Percentiles rank a stretch among this genome's conserved stretches.
Conservation (phyloP, 2,888 invertebrate species). For the Lymantria monacha region DNA sequence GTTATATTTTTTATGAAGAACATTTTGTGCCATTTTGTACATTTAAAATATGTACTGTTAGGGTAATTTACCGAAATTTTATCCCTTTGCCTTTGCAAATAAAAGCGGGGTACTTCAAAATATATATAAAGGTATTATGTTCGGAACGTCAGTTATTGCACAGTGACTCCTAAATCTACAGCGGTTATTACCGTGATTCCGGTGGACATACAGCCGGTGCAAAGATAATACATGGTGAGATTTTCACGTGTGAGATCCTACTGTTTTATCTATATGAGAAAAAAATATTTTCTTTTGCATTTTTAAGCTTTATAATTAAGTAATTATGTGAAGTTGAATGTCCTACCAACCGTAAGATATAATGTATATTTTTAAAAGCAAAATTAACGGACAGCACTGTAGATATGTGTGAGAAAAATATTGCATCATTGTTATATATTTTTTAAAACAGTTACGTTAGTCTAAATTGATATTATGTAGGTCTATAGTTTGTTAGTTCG, state of each 20-base stretch:
- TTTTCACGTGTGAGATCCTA: neutral
- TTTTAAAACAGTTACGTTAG: neutral
- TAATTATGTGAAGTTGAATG: neutral
- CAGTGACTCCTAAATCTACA: too few relatives aligned
- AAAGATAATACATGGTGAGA: neutral
- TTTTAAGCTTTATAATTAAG: neutral
- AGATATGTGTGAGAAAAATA: neutral
- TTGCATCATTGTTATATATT: neutral
- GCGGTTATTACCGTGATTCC: neutral
- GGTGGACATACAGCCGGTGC: neutral
- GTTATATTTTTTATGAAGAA: too few relatives aligned
- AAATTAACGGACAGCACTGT: neutral
- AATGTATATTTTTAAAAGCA: neutral
- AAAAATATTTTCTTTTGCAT: neutral
- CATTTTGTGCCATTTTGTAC: too few relatives aligned
- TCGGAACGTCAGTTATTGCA: too few relatives aligned
- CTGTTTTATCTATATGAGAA: neutral
- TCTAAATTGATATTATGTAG: too few relatives aligned
- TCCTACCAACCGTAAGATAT: conserved; percentile 9
- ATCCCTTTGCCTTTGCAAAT: too few relatives aligned
- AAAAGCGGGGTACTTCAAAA: too few relatives aligned
- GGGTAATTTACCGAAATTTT: too few relatives aligned
- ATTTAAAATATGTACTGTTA: too few relatives aligned
- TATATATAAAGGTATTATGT: too few relatives aligned
- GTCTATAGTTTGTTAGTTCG: too few relatives aligned